Base-by-base conservation (phyloP, 2,888 invertebrate genomes). In the Athrips mouffetella region DNA sequence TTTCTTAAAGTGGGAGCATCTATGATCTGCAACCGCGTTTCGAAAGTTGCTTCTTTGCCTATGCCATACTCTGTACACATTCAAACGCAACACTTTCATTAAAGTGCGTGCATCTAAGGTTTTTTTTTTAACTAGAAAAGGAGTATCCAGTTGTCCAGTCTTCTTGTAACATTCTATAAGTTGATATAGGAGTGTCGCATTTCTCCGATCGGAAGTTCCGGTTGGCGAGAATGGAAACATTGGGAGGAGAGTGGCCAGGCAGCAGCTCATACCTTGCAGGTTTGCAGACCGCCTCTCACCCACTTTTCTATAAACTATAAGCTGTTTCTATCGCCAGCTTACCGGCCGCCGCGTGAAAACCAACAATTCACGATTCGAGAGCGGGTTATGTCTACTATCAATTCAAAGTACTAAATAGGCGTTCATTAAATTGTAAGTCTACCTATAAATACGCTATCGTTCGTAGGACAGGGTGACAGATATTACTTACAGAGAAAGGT, bases 171-270 rank as follows among this genome's bases (percentile, higher is more conserved):
- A n/a, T n/a, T n/a, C n/a, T n/a, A n/a, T n/a, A n/a, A n/a, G 15
- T 42, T 45, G 42, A 23, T 40, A 39, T 35, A 41, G 49, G 50
- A 53, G 51, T 60, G 53, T 37, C 52, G 57, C 59, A 67, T 83
- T 80, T 81, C 80, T 70, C 71, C 63, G 41, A 49, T 53, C 68
- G 64, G 60, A 61, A 70, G 75, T 77, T 78, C 80, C 76, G 81
- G 75, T 63, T 75, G 53, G 47, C 68, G 48, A 59, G 62, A 68
- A 67, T 66, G 64, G 71, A 72, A 67, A 70, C 63, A 63, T 62
- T 63, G 58, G 55, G 53, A 60, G 57, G 57, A 58, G 53, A 51
- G 45, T 31, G 41, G 37, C 18, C 27, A n/a, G 27, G 27, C 27
- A n/a, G 27, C 8, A 27, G 27, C 27, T 35, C 18, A 20, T 20